These are phyloP conservation scores for Dromiciops gliroides DNA, from an alignment of 2,113 vertebrate genomes.

Conservation along the genomic window DNA sequence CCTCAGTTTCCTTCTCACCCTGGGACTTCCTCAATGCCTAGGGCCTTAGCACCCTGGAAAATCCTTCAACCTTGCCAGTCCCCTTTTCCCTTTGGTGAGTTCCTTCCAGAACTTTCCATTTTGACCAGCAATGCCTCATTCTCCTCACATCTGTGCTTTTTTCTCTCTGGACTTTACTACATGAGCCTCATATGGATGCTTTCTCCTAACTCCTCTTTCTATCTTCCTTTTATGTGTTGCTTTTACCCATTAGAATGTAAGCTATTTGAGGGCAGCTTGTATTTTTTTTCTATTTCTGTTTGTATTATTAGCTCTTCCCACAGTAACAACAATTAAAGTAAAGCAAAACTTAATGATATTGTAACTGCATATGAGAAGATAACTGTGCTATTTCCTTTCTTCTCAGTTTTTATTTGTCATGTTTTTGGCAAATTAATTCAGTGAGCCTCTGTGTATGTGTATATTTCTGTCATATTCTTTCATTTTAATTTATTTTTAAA, in stretches of 20 bases:
- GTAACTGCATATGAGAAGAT: background rate
- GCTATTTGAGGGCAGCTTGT: accelerated
- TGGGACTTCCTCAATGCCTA: background rate
- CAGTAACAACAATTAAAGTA: background rate
- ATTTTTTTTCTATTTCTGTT: background rate
- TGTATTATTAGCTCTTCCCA: background rate
- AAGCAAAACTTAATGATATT: background rate
- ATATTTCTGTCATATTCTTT: background rate
- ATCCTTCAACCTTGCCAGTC: background rate
- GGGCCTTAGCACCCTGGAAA: background rate
- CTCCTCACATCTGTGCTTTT: background rate
- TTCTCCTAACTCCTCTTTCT: background rate
- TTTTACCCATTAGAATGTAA: background rate
- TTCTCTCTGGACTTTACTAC: background rate
- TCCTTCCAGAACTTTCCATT: background rate
- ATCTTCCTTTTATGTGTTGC: background rate
- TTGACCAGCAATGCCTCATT: background rate
- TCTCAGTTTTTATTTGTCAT: background rate
- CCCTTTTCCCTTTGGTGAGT: background rate
- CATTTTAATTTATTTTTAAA: background rate
- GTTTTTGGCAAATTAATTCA: background rate
- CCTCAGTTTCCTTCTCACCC: background rate
- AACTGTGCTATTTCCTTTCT: background rate
- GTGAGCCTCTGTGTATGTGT: background rate
- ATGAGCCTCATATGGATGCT: background rate